Evolutionary conservation across 2,888 invertebrate genomes (phyloP).

Genomic region (Dione juno): DNA sequence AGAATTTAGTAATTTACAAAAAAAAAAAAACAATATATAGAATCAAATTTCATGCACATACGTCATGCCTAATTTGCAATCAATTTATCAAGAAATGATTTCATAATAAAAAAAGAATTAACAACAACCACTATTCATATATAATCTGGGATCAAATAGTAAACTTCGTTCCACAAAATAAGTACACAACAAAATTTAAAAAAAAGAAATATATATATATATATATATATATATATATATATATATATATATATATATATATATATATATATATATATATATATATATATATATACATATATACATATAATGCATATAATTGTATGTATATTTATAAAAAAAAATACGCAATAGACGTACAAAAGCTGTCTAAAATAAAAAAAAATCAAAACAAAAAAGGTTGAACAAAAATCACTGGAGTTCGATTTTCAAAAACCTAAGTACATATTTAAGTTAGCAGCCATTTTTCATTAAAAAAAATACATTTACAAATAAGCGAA

Average conservation of each 20-base stretch:
- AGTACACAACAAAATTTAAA: constrained; percentile 28
- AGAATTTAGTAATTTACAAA: constrained; percentile 12
- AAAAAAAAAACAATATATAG: constrained; percentile 31
- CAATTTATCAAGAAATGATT: constrained; percentile 19
- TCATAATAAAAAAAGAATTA: constrained; percentile 23
- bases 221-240: constrained; percentile 38
- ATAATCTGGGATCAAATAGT: constrained; percentile 17
- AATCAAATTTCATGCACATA: constrained; percentile 48
- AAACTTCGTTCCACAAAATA: constrained; percentile 32
- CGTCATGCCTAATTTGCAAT: constrained; percentile 31
- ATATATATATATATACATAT: constrained; percentile 40
- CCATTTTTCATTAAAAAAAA: constrained; percentile 39
- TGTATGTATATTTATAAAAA: constrained; percentile 33
- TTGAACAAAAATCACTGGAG: constrained; percentile 51
- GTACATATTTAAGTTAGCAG: constrained; percentile 53
- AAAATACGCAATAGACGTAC: constrained; percentile 47
- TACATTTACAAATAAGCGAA: constrained; percentile 37
- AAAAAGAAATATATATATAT: constrained; percentile 34
- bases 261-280: constrained; percentile 12
- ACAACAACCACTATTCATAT: constrained; percentile 8
- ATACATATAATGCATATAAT: background rate
- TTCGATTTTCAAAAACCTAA: constrained; percentile 47
- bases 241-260: background rate
- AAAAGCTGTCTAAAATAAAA: constrained; percentile 37
- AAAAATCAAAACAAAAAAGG: constrained; percentile 43